Conservation (phyloP, 2,888 invertebrate species). For the Ormyrus nitidulus region DNA sequence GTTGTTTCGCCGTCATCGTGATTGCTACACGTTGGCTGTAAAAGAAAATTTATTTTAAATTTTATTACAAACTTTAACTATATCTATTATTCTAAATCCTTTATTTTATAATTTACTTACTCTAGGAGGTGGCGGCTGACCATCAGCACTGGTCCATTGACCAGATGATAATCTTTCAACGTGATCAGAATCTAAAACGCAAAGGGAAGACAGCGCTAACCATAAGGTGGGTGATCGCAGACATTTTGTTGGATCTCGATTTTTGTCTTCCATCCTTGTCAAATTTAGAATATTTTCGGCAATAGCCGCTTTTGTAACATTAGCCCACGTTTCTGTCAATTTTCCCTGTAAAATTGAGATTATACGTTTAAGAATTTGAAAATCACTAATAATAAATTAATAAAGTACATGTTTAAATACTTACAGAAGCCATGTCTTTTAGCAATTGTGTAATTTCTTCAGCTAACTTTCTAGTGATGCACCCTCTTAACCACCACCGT, state of each 20-base stretch:
- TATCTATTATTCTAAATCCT: not conserved
- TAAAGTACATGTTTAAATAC: conserved; percentile 62
- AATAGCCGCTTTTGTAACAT: conserved; percentile 90
- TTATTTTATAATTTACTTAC: conserved; percentile 63
- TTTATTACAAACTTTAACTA: not conserved
- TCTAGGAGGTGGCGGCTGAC: conserved; percentile 78
- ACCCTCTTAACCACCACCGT: conserved; percentile 92
- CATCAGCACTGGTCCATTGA: conserved; percentile 84
- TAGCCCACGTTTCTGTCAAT: conserved; percentile 89
- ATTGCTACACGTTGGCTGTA: conserved; percentile 91
- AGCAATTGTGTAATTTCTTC: conserved; percentile 91
- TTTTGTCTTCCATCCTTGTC: conserved; percentile 86
- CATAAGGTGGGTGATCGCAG: conserved; percentile 90
- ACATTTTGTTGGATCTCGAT: conserved; percentile 86
- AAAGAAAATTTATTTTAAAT: conserved; percentile 8
- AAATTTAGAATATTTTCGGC: conserved; percentile 91
- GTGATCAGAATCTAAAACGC: conserved; percentile 93
- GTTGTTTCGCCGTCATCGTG: conserved; percentile 96
- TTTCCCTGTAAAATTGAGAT: conserved; percentile 81
- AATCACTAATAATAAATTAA: not conserved
- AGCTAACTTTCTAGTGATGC: conserved; percentile 89
- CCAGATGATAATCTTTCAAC: conserved; percentile 88
- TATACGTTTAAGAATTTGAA: too few species aligned
- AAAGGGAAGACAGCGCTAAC: conserved; percentile 94
- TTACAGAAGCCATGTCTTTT: conserved; percentile 94